Evolutionary conservation across 2,113 vertebrate genomes (phyloP).

Genomic region (Falcunculus frontatus): DNA sequence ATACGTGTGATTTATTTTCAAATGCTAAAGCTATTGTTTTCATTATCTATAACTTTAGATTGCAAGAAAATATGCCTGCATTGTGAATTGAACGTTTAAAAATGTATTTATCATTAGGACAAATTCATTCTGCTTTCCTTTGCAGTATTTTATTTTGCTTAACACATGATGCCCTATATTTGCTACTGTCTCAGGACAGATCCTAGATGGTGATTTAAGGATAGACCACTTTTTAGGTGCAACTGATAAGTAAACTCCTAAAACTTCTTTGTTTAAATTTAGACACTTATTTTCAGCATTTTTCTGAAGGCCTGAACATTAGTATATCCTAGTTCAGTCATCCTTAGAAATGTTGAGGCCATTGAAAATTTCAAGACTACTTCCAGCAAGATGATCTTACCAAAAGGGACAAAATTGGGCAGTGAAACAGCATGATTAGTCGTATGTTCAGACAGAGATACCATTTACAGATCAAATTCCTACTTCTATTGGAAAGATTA

Average conservation of each 20-base stretch:
- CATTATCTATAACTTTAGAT: neutral
- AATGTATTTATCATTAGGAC: neutral
- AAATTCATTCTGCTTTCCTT: neutral
- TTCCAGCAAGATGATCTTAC: neutral
- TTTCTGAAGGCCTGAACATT: neutral
- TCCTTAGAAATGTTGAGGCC: neutral
- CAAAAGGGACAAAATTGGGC: neutral
- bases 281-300: neutral
- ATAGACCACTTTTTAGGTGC: neutral
- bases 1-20: neutral
- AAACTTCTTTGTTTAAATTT: neutral
- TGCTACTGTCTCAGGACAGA: neutral
- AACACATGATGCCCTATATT: neutral
- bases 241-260: neutral
- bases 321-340: neutral
- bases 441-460: neutral
- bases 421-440: neutral
- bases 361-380: neutral
- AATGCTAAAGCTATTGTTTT: neutral
- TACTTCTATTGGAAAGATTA: neutral
- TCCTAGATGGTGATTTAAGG: neutral
- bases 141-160: neutral
- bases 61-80: neutral
- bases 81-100: neutral
- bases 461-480: neutral